Evolutionary conservation across 2,888 invertebrate species (phyloP), one percentile per base, ranked within the genome.

Genomic region (Dione vanillae): DNA sequence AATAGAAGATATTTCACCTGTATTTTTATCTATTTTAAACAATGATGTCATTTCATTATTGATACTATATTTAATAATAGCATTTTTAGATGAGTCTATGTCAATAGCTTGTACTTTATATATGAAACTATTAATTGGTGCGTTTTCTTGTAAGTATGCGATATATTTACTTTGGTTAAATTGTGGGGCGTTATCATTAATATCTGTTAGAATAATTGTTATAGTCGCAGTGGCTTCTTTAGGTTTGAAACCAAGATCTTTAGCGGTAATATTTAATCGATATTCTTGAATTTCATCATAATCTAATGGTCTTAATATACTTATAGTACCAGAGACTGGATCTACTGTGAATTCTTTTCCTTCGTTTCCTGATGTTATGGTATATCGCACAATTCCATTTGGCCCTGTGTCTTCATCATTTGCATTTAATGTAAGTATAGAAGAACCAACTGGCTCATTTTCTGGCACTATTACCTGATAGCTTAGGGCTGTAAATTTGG

Each of bases 391-490:
- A 92, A 97, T 96, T 7, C 98, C 98, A 85, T 99, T 99, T 0
- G 98, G 97, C 0, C 98, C 98, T 76, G 94, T 94, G 82, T 99
- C 99, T 72, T 94, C 94, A 85, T 99, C 99, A 0, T 95, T 95
- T 5, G 98, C 98, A 75, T 94, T 96, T 0, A 99, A 96, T 0
- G 96, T 97, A 5, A 98, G 88, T 76, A 99, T 97, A 0, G 96
- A 96, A 0, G 97, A 96, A 1, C 97, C 97, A 0, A 97, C 91
- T 0, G 97, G 96, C 83, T 97, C 97, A 86, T 98, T 98, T 94
- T 99, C 98, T 0, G 97, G 97, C 0, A 99, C 97, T 73, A 97
- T 96, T 0, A 97, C 98, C 92, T 98, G 97, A 85, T 98, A 98
- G 79, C 96, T 96, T 0, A 96, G 89, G 0, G 96, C 97, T 7